phyloP scores from a whole-genome alignment of 1,140 invertebrate species.

The Streblospio benedicti region DNA sequence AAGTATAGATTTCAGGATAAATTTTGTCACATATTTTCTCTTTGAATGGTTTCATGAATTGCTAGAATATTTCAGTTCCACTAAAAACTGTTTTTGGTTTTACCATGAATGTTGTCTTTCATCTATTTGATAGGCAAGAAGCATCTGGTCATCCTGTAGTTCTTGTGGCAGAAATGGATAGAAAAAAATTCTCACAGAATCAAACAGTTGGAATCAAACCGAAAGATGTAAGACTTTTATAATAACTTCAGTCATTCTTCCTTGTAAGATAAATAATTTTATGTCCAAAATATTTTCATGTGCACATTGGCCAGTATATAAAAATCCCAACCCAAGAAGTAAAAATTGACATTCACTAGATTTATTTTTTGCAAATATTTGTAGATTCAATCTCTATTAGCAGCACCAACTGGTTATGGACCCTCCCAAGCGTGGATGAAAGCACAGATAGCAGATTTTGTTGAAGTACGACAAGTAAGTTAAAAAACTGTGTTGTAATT shows the following conservation, averaged over 20 bases:
- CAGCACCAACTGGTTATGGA: constrained; percentile 46
- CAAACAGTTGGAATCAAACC: no score
- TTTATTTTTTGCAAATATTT: not conserved
- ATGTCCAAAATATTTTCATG: not conserved
- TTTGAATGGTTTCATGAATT: no score
- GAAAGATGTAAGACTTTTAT: not conserved
- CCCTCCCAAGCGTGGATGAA: constrained; percentile 51
- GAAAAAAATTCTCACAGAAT: no score
- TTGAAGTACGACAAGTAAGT: constrained; percentile 46
- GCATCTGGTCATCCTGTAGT: no score
- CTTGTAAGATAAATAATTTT: not conserved
- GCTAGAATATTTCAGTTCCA: no score
- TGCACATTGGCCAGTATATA: not conserved
- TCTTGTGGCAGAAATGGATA: no score
- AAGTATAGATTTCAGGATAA: no score
- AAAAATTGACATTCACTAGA: not conserved
- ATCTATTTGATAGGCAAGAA: no score
- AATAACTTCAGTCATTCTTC: constrained; percentile 1
- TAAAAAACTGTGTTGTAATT: constrained; percentile 5
- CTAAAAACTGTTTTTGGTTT: no score
- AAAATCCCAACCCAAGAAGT: no score
- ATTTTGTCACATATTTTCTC: no score
- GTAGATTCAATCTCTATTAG: constrained; percentile 21
- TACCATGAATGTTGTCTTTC: no score
- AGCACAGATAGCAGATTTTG: constrained; percentile 51